These are phyloP conservation scores for Sarcophaga caerulescens DNA, from an alignment of 2,888 invertebrate genomes.

Conservation along the genomic window DNA sequence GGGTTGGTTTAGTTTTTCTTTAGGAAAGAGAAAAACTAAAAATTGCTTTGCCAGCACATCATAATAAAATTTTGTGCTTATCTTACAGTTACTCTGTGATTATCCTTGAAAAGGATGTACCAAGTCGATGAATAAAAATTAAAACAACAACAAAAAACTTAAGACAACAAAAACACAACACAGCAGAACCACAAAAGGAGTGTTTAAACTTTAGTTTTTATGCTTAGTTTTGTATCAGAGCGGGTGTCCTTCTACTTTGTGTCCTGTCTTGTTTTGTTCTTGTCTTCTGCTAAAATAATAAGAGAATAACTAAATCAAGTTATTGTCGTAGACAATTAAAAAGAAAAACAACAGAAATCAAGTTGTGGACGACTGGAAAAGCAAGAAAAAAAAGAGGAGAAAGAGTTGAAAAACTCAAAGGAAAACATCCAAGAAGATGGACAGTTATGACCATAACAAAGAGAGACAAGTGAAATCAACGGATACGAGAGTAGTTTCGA, in stretches of 20 bases:
- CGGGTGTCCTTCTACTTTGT: constrained; percentile 1
- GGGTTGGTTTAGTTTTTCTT: neutral
- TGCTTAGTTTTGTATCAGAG: constrained; percentile 15
- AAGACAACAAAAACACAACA: constrained; percentile 26
- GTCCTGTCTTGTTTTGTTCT: constrained; percentile 31
- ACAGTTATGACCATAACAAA: constrained; percentile 23
- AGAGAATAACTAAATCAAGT: constrained; percentile 51
- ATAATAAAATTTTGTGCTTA: constrained; percentile 57
- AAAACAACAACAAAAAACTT: constrained; percentile 11
- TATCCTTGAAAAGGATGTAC: constrained; percentile 61
- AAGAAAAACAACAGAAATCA: constrained; percentile 37
- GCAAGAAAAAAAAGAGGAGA: constrained; percentile 8
- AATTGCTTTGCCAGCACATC: constrained; percentile 56
- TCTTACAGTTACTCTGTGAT: constrained; percentile 56
- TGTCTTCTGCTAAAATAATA: constrained; percentile 11
- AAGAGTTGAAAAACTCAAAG: neutral
- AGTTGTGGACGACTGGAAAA: neutral
- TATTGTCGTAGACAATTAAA: constrained; percentile 35
- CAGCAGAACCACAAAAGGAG: constrained; percentile 47
- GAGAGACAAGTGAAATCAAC: constrained; percentile 19
- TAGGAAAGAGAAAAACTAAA: constrained; percentile 26
- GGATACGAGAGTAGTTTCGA: constrained; percentile 35
- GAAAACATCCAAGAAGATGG: constrained; percentile 13
- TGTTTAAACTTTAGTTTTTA: constrained; percentile 18
- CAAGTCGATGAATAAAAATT: constrained; percentile 26